Base-by-base conservation (phyloP, 1,140 invertebrate genomes). In the Yoshiicerus persimilis region DNA sequence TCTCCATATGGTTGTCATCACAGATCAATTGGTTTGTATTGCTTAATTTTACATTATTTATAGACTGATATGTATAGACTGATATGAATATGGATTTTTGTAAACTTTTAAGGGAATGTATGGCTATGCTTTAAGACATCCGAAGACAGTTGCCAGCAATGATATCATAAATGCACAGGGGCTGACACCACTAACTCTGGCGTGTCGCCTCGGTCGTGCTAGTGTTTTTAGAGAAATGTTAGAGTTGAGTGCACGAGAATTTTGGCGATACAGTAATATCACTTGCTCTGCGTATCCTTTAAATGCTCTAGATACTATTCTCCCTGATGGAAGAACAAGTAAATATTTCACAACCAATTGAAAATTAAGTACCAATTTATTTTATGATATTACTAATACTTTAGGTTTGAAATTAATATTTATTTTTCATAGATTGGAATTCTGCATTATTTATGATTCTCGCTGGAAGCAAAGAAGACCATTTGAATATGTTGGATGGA, bases 261-360 rank as follows among this genome's bases (percentile, higher is more conserved):
- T 99, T 92, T 99, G 99, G 99, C 94, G 98, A 62, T 99, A 99
- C 93, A 99, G 97, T 91, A 99, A 99, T 92, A 99, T 99, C 91
- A 99, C 97, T n/a, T 99, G 98, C 93, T 99, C 98, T 16, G 97
- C 97, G 0, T 99, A 99, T 93, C 98, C 98, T 0, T 93, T 99
- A 2, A 98, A 98, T 93, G 97, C 98, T 23, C 93, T 99, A 91
- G 99, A 99, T 92, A 99, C 98, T 0, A 95, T 99, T 87, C 93
- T 97, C 84, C 97, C 98, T 10, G 96, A 98, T 92, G 98, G 98
- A 88, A 94, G 96, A 92, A 99, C 97, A 90, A 99, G 98, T 99
- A 94, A 94, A n/a, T n/a, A n/a, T n/a, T n/a, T 20, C 41, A 47
- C 1, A 20, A 41, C 39, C 39, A 41, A 41, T 13, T 8, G 13